phyloP scores from a whole-genome alignment of 2,113 vertebrate species.

The Psittacara wagleri region DNA sequence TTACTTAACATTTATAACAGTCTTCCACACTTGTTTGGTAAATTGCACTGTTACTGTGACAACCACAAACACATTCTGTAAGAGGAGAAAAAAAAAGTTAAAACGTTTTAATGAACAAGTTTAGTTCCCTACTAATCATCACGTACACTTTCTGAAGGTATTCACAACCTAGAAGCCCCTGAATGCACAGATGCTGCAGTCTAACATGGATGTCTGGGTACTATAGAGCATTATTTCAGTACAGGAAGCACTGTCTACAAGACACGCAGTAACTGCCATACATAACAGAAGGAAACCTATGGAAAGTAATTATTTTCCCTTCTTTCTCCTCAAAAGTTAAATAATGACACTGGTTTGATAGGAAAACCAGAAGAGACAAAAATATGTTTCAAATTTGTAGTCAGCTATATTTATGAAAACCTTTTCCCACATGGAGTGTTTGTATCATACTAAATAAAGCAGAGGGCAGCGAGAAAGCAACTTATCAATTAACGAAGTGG shows the following conservation, averaged over 20 bases:
- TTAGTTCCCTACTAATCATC: not conserved
- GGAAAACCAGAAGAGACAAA: conserved; percentile 54
- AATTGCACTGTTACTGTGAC: not conserved
- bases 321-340: not conserved
- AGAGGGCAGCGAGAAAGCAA: conserved; percentile 12
- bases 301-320: not conserved
- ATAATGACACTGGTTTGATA: conserved; percentile 22
- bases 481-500: conserved; percentile 55
- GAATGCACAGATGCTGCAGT: not conserved
- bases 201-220: not conserved
- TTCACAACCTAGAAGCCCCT: not conserved
- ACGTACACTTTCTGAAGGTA: not conserved
- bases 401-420: conserved; percentile 32
- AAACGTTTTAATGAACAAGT: not conserved
- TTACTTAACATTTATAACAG: not conserved
- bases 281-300: not conserved
- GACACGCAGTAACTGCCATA: not conserved
- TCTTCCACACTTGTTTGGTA: not conserved
- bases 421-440: conserved; percentile 50
- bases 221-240: not conserved
- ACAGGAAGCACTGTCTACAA: not conserved
- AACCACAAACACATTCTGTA: not conserved
- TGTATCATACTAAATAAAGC: conserved; percentile 17
- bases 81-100: not conserved
- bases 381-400: conserved; percentile 12